Percentiles rank a stretch among this genome's conserved stretches.
phyloP scores from a whole-genome alignment of 2,888 invertebrate species.

The Arctia plantaginis region DNA sequence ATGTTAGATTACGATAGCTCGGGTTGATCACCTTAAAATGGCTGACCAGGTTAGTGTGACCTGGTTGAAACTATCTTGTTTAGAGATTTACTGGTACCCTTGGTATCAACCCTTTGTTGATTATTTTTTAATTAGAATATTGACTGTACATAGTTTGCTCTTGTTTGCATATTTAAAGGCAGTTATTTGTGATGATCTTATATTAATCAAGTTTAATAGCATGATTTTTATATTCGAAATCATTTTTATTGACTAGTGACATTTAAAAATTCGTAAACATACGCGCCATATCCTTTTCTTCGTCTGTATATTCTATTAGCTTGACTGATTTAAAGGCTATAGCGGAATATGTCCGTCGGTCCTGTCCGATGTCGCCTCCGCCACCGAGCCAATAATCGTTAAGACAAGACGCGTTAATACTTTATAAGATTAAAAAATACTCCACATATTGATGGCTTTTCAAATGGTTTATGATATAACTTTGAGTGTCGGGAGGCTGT shows the following conservation, averaged over 20 bases:
- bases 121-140: too few relatives aligned
- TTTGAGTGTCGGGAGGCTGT: constrained; percentile 41
- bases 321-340: constrained; percentile 77
- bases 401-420: constrained; percentile 77
- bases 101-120: background rate
- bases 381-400: constrained; percentile 79
- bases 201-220: background rate
- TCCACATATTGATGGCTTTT: constrained; percentile 63
- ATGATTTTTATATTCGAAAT: background rate
- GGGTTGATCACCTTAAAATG: background rate
- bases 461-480: constrained; percentile 62
- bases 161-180: background rate
- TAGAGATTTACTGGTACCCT: background rate
- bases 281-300: constrained; percentile 39
- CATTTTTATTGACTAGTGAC: background rate
- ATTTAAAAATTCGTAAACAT: background rate
- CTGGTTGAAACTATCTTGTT: background rate
- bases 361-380: constrained; percentile 63
- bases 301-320: constrained; percentile 64
- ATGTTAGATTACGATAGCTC: background rate
- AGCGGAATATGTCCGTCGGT: constrained; percentile 65
- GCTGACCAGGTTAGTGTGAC: background rate
- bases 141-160: too few relatives aligned
- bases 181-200: background rate
- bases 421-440: constrained; percentile 64